A percentile compares a stretch with the other conserved stretches of the same genome.
Conservation (phyloP, 64 coral and sea anemone species). For the Anthopleura sola region DNA sequence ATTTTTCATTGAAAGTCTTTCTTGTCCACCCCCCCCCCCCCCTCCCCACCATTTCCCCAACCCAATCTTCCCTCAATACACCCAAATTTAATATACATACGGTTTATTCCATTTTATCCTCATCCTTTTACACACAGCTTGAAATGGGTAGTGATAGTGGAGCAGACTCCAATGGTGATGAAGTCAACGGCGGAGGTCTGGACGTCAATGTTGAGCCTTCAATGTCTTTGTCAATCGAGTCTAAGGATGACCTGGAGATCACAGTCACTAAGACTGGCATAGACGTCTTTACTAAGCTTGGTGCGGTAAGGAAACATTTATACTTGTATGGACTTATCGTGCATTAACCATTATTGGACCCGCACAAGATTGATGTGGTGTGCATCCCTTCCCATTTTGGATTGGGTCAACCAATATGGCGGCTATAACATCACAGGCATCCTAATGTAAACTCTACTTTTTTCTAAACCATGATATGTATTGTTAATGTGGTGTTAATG, state of each 20-base stretch:
- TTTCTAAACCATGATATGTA: no score
- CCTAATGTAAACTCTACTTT: no score
- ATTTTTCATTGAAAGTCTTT: no score
- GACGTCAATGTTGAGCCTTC: constrained; percentile 76
- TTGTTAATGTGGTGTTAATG: not conserved
- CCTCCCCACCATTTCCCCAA: no score
- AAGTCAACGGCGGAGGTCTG: constrained; percentile 42
- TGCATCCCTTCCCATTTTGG: no score
- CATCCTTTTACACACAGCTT: constrained; percentile 34
- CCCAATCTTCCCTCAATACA: no score
- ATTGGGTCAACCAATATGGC: no score
- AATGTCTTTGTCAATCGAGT: constrained; percentile 67
- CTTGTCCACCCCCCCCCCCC: no score
- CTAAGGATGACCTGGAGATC: constrained; percentile 73
- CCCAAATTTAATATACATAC: not conserved
- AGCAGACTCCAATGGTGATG: constrained; percentile 28
- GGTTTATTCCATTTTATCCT: not conserved
- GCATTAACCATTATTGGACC: no score
- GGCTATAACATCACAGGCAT: no score
- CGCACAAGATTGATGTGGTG: no score
- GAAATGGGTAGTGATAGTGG: constrained; percentile 39
- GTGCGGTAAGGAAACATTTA: constrained; percentile 41
- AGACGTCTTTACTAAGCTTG: constrained; percentile 89
- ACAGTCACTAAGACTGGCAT: constrained; percentile 88
- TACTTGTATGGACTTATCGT: no score